phyloP scores from a whole-genome alignment of 2,888 invertebrate genomes.

The Nudaria mundana region DNA sequence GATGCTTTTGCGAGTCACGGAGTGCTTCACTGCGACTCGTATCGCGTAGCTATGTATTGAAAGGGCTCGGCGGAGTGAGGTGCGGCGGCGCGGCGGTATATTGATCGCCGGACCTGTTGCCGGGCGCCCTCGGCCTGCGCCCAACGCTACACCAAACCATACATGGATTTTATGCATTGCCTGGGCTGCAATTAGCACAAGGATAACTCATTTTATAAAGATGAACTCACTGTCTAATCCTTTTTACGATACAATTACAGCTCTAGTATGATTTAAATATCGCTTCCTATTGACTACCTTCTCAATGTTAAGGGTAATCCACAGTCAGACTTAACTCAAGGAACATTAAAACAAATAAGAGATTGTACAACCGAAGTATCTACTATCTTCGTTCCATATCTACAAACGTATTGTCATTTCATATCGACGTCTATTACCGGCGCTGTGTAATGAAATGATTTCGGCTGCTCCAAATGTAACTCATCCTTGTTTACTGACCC shows the following conservation, averaged over 20 bases:
- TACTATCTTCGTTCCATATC: background rate
- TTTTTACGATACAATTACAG: too few species aligned
- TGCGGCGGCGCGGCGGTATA: slow-evolving; percentile 64
- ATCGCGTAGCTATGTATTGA: slow-evolving; percentile 40
- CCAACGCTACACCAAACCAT: slow-evolving; percentile 34
- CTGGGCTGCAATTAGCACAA: slow-evolving; percentile 37
- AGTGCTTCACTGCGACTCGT: slow-evolving; percentile 24
- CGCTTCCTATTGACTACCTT: too few species aligned
- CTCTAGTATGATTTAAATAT: too few species aligned
- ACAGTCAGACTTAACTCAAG: too few species aligned
- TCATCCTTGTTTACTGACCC: slow-evolving; percentile 71
- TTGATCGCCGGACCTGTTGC: slow-evolving; percentile 79
- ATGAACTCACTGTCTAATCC: background rate
- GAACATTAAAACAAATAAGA: too few species aligned
- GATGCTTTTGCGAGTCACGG: slow-evolving; percentile 27
- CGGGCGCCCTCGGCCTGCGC: slow-evolving; percentile 55
- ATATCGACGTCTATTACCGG: slow-evolving; percentile 19
- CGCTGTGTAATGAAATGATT: slow-evolving; percentile 46
- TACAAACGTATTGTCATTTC: slow-evolving; percentile 21
- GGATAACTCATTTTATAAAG: slow-evolving; percentile 8
- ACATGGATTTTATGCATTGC: slow-evolving; percentile 49
- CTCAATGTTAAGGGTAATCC: too few species aligned
- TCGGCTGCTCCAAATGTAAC: slow-evolving; percentile 60
- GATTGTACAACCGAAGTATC: too few species aligned
- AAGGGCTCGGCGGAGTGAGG: slow-evolving; percentile 56